Conservation (phyloP, 2,113 vertebrate species). For the Elaphurus davidianus region DNA sequence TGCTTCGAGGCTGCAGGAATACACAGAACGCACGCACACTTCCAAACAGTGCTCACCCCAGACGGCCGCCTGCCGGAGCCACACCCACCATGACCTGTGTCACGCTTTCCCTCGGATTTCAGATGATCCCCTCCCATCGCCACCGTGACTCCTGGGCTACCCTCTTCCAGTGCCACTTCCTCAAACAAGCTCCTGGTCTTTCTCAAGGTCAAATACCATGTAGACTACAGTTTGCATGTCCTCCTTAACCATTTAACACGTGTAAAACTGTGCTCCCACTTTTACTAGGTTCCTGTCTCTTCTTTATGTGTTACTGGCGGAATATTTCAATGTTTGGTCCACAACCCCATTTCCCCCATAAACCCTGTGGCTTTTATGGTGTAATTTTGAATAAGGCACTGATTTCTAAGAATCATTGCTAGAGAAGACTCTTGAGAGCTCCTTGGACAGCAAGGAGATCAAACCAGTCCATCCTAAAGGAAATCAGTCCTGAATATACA, state of each 20-base stretch:
- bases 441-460: not conserved
- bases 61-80: rapidly evolving
- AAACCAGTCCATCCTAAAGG: not conserved
- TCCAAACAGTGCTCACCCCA: rapidly evolving
- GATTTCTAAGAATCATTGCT: not conserved
- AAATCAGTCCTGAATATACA: not conserved
- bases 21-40: rapidly evolving
- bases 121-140: not conserved
- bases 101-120: too few species aligned
- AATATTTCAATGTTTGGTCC: not conserved
- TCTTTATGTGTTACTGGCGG: not conserved
- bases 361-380: not conserved
- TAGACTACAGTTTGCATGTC: rapidly evolving
- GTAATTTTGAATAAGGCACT: not conserved
- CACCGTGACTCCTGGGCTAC: rapidly evolving
- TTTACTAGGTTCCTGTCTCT: not conserved
- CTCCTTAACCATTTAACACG: not conserved
- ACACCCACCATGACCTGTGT: rapidly evolving
- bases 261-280: not conserved
- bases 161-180: rapidly evolving
- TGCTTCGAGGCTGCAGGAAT: rapidly evolving
- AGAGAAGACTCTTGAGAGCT: not conserved
- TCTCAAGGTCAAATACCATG: rapidly evolving
- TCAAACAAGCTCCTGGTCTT: not conserved
- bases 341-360: not conserved